These are phyloP conservation scores for Phalloptychus januarius DNA, from an alignment of 2,797 vertebrate species.

Conservation along the genomic window DNA sequence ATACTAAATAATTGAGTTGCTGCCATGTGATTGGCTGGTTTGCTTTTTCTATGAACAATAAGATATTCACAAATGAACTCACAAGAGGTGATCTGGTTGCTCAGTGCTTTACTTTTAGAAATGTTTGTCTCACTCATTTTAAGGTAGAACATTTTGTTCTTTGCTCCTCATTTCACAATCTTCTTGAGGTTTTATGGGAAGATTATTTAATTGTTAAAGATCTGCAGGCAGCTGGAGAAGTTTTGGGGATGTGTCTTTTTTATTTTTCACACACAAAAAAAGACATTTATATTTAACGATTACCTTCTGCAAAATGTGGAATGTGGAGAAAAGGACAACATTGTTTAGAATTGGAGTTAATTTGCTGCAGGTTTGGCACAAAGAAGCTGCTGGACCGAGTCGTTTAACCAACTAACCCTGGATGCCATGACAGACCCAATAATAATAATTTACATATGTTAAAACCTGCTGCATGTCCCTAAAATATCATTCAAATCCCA, in stretches of 20 bases:
- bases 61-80: background rate
- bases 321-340: background rate
- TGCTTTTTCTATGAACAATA: background rate
- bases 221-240: too few relatives aligned
- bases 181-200: too few relatives aligned
- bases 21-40: background rate
- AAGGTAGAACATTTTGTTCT: background rate
- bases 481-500: background rate
- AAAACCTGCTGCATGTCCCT: background rate
- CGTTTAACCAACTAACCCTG: background rate
- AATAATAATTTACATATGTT: background rate
- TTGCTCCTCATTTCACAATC: background rate
- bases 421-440: background rate
- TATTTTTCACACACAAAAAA: background rate
- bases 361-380: background rate
- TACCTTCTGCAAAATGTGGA: too few relatives aligned
- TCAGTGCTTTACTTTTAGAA: background rate
- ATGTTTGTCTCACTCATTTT: background rate
- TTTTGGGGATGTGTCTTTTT: background rate
- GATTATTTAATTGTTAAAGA: too few relatives aligned
- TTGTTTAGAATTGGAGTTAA: background rate
- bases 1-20: background rate
- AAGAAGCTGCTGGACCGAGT: too few relatives aligned
- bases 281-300: background rate
- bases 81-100: background rate